Percentiles rank a stretch among this genome's conserved stretches.
Conservation (phyloP, 2,113 vertebrate species). For the Gadus macrocephalus region DNA sequence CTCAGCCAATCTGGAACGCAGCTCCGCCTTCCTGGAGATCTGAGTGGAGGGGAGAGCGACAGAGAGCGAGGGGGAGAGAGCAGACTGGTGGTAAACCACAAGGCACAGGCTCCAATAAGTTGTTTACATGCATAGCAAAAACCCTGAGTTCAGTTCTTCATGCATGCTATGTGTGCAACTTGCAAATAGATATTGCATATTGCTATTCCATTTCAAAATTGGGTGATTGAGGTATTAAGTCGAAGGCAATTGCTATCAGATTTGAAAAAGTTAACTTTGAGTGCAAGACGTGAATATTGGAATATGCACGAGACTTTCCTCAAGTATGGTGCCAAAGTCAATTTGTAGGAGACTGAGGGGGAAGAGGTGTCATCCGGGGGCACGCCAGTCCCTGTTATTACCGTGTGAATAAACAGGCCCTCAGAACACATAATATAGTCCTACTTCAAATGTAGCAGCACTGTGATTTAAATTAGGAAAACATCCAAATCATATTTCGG, state of each 20-base stretch:
- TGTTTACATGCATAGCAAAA: conserved; percentile 53
- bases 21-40: conserved; percentile 78
- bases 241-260: not conserved
- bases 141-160: conserved; percentile 21
- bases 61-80: not conserved
- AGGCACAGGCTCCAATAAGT: conserved; percentile 50
- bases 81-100: conserved; percentile 58
- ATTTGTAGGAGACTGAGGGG: too few species aligned
- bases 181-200: conserved; percentile 11
- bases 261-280: not conserved
- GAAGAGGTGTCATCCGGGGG: too few species aligned
- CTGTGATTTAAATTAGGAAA: too few species aligned
- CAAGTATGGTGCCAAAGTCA: too few species aligned
- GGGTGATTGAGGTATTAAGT: conserved; percentile 19
- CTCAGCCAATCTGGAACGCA: conserved; percentile 79
- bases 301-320: not conserved
- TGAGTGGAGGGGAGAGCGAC: conserved; percentile 50
- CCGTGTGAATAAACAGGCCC: too few species aligned
- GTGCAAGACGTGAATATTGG: not conserved
- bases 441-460: too few species aligned
- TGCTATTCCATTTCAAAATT: conserved; percentile 25
- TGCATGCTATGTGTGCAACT: conserved; percentile 35
- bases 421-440: too few species aligned
- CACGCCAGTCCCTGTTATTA: too few species aligned
- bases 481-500: too few species aligned